phyloP scores from a whole-genome alignment of 2,888 invertebrate species.

The Psylliodes chrysocephalus region DNA sequence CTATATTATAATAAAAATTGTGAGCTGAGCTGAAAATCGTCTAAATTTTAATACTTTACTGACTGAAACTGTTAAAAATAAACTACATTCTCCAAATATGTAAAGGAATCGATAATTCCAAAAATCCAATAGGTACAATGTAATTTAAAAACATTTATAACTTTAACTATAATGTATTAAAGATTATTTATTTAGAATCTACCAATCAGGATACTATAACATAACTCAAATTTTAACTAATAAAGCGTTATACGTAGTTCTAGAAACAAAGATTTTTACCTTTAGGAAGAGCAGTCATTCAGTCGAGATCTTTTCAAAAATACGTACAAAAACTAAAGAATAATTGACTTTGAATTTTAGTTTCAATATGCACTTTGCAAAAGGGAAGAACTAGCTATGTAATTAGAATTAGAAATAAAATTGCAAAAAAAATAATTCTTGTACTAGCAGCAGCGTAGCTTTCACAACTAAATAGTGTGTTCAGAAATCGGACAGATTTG shows the following conservation, averaged over 20 bases:
- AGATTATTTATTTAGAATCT: not conserved
- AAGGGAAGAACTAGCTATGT: not conserved
- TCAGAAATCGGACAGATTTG: too few relatives aligned
- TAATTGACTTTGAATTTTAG: not conserved
- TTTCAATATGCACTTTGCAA: not conserved
- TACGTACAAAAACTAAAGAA: not conserved
- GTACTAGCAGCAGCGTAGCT: not conserved
- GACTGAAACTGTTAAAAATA: too few relatives aligned
- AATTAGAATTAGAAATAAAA: constrained; percentile 2
- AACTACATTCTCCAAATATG: too few relatives aligned
- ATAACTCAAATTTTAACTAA: constrained; percentile 27
- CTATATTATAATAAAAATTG: too few relatives aligned
- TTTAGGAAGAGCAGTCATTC: not conserved
- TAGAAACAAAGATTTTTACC: constrained; percentile 16
- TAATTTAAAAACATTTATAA: not conserved
- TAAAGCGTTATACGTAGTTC: constrained; percentile 13
- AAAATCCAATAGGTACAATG: too few relatives aligned
- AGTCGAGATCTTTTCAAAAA: not conserved
- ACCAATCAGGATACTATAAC: constrained; percentile 28
- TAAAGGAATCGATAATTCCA: too few relatives aligned
- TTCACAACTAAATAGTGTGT: constrained; percentile 10
- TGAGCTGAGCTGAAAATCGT: too few relatives aligned
- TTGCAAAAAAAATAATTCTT: not conserved
- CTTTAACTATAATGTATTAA: not conserved
- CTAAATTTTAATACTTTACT: too few relatives aligned